Evolutionary conservation across 2,888 invertebrate genomes (phyloP), one percentile per base, ranked within the genome.

Genomic region (Azorinus chamasolen): DNA sequence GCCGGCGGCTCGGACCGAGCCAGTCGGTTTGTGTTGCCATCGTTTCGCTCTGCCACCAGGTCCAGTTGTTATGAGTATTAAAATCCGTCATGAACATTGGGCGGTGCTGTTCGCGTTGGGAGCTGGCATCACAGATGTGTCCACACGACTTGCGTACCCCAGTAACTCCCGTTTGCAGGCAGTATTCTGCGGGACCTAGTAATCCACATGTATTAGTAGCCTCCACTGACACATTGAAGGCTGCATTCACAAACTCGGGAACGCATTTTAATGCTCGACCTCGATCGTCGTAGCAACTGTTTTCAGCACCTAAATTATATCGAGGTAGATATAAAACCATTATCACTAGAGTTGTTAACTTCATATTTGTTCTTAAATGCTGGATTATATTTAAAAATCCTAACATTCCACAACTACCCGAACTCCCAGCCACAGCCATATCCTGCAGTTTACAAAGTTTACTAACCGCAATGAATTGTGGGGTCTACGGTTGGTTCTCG

Each of bases 181-280:
- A 99, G 93, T 96, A 99, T 91, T 96, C 91, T 43, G 88, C 88
- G 20, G 87, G 82, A 20, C 79, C 72, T 53, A 95, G 95, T 89
- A 97, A 95, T 0, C 99, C 99, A 90, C 99, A 99, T 1, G 99
- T 99, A 93, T 99, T 99, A 18, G 98, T 98, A 12, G 97, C 97
- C 84, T 98, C 97, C 93, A 99, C 97, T 79, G 95, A 95, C 63
- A 97, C 95, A 92, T 96, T 95, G 94, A 96, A 99, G 10, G 99
- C 99, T 4, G 98, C 98, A 92, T 99, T 99, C 92, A 97, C 97
- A 94, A 99, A 99, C 88, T 97, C 97, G 0, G 99, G 99, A 89
- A 97, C 96, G 93, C 99, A 99, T 94, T 97, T 95, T 97, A 97
- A 95, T 14, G 94, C 88, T 39, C 86, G 84, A 24, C 92, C 91